These are phyloP conservation scores for Mus spretus DNA, from an alignment of 2,797 vertebrate species.

Conservation along the genomic window DNA sequence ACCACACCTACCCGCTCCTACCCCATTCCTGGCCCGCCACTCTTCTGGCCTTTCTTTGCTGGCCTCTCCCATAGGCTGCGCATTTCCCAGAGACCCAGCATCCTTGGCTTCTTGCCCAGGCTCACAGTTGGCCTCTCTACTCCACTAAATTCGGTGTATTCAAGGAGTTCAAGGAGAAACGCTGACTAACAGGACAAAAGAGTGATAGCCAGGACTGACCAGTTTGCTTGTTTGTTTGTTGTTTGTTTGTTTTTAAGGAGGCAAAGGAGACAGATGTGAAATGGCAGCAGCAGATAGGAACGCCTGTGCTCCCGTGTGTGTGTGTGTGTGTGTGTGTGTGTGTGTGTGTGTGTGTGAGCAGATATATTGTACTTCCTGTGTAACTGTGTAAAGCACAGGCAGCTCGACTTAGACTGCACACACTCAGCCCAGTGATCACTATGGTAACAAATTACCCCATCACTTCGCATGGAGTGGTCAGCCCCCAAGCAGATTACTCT, in stretches of 20 bases:
- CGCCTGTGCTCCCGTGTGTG: neutral
- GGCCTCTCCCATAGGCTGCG: rapidly evolving
- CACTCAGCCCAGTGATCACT: neutral
- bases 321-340: too few relatives aligned
- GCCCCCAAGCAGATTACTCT: neutral
- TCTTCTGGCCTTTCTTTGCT: neutral
- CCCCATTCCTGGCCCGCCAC: neutral
- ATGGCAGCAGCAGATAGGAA: neutral
- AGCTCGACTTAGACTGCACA: neutral
- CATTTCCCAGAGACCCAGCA: neutral
- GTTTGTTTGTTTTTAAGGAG: neutral
- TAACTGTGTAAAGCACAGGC: neutral
- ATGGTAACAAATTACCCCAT: neutral
- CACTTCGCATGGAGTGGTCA: neutral
- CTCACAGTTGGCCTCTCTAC: neutral
- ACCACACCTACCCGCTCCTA: neutral
- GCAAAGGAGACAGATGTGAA: neutral
- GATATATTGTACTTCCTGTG: neutral
- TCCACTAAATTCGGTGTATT: neutral
- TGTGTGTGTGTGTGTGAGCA: neutral
- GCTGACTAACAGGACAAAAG: neutral
- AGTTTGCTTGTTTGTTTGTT: neutral
- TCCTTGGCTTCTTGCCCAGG: neutral
- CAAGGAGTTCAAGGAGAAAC: neutral
- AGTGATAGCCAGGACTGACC: neutral